These are phyloP conservation scores for Oreotrochilus melanogaster DNA, from an alignment of 2,113 vertebrate species.

Conservation along the genomic window DNA sequence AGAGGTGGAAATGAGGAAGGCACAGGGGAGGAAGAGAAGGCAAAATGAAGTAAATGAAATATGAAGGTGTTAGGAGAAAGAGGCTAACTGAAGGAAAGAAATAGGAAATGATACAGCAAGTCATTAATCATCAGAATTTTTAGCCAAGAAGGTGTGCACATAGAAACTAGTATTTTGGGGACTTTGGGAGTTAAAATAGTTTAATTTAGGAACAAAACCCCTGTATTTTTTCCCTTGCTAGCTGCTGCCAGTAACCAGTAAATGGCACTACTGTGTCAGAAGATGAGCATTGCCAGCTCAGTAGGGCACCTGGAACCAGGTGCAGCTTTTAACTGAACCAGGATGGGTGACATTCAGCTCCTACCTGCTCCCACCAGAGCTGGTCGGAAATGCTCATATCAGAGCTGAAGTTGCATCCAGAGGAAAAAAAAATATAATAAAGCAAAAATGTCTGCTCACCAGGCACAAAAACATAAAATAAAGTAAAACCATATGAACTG, in stretches of 20 bases:
- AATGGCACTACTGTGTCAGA: neutral
- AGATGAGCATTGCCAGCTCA: neutral
- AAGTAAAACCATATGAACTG: neutral
- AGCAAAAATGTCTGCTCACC: neutral
- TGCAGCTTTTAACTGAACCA: neutral
- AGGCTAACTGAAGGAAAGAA: neutral
- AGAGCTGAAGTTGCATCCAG: neutral
- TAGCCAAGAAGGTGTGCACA: neutral
- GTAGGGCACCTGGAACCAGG: neutral
- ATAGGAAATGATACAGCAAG: neutral
- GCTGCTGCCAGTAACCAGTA: neutral
- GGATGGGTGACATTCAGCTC: neutral
- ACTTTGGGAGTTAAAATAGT: neutral
- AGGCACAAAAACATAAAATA: neutral
- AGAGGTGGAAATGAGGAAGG: neutral
- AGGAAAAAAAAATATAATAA: neutral
- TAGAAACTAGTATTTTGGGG: neutral
- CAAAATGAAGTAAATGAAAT: neutral
- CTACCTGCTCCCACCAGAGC: neutral
- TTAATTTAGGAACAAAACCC: neutral
- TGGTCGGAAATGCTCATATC: neutral
- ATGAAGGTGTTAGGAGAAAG: neutral
- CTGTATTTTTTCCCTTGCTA: neutral
- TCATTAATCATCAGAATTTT: neutral
- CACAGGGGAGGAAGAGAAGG: neutral